Percentiles rank a stretch among this genome's conserved stretches.
Evolutionary conservation across 1,140 invertebrate genomes (phyloP).

Genomic region (Colletes latitarsis): DNA sequence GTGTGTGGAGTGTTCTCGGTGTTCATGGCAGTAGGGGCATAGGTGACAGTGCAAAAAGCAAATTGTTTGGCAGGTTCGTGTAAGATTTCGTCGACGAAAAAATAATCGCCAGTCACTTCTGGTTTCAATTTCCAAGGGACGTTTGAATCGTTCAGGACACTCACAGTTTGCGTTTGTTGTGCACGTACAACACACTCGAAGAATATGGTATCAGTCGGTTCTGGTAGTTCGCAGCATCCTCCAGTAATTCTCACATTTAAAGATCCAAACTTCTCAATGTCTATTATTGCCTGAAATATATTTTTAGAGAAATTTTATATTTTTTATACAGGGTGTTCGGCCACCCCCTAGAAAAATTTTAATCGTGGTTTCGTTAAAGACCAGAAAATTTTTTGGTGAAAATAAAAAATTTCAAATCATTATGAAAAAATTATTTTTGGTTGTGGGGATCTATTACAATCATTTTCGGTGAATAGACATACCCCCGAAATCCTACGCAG

Average conservation of each 20-base stretch:
- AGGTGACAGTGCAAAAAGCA: slow-evolving; percentile 57
- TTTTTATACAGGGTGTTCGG: no score
- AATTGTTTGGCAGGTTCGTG: slow-evolving; percentile 57
- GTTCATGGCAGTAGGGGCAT: slow-evolving; percentile 67
- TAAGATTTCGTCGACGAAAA: slow-evolving; percentile 58
- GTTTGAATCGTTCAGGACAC: slow-evolving; percentile 70
- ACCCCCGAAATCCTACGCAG: no score
- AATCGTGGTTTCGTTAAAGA: no score
- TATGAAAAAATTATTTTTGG: no score
- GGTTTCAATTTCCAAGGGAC: slow-evolving; percentile 70
- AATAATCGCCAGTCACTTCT: slow-evolving; percentile 72
- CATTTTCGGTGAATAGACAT: no score
- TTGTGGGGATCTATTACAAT: no score
- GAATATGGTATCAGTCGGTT: slow-evolving; percentile 69
- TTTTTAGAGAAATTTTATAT: neutral
- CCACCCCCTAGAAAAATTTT: no score
- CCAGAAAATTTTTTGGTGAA: no score
- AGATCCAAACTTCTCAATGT: slow-evolving; percentile 68
- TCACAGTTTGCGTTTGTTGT: slow-evolving; percentile 60
- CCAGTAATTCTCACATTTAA: slow-evolving; percentile 71
- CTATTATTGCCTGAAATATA: slow-evolving; percentile 63
- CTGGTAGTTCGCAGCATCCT: slow-evolving; percentile 71
- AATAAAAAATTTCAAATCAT: no score
- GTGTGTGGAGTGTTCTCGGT: slow-evolving; percentile 46
- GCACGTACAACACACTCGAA: slow-evolving; percentile 72